These are phyloP conservation scores for Lagorchestes hirsutus DNA, from an alignment of 2,797 vertebrate species.

Conservation along the genomic window DNA sequence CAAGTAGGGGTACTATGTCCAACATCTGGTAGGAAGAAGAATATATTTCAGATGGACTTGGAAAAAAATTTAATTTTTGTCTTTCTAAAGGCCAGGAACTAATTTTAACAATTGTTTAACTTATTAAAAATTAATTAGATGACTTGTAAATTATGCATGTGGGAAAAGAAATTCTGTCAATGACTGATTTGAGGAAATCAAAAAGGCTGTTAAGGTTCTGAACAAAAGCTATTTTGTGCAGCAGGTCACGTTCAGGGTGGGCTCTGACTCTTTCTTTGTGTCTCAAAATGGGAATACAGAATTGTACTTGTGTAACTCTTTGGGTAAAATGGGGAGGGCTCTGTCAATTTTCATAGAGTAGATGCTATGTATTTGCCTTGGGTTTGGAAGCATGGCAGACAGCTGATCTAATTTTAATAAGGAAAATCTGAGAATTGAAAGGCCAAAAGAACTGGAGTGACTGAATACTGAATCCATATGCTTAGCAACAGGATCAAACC, in stretches of 20 bases:
- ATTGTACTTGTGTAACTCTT: conserved; percentile 63
- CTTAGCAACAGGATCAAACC: conserved; percentile 38
- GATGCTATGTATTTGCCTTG: conserved; percentile 54
- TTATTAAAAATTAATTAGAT: conserved; percentile 78
- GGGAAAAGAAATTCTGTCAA: conserved; percentile 78
- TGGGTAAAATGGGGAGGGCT: conserved; percentile 50
- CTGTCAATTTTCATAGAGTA: conserved; percentile 53
- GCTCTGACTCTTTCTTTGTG: conserved; percentile 73
- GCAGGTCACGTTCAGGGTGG: conserved; percentile 68
- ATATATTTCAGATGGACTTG: not conserved
- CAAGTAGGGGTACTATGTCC: conserved; percentile 42
- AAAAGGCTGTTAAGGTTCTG: conserved; percentile 59
- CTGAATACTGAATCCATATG: conserved; percentile 44
- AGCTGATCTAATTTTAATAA: conserved; percentile 51
- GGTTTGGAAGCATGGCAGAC: conserved; percentile 55
- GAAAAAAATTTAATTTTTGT: conserved; percentile 65
- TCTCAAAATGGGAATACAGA: conserved; percentile 69
- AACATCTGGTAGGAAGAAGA: conserved; percentile 1
- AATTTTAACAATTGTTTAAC: conserved; percentile 72
- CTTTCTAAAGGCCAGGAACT: conserved; percentile 53
- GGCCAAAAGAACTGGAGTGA: conserved; percentile 19
- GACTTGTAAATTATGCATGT: conserved; percentile 80
- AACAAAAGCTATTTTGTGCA: conserved; percentile 72
- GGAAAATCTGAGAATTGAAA: conserved; percentile 59
- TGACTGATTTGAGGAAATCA: conserved; percentile 69